A percentile compares a stretch with the other conserved stretches of the same genome.
phyloP scores from a whole-genome alignment of 2,113 vertebrate species.

The Abramis brama region DNA sequence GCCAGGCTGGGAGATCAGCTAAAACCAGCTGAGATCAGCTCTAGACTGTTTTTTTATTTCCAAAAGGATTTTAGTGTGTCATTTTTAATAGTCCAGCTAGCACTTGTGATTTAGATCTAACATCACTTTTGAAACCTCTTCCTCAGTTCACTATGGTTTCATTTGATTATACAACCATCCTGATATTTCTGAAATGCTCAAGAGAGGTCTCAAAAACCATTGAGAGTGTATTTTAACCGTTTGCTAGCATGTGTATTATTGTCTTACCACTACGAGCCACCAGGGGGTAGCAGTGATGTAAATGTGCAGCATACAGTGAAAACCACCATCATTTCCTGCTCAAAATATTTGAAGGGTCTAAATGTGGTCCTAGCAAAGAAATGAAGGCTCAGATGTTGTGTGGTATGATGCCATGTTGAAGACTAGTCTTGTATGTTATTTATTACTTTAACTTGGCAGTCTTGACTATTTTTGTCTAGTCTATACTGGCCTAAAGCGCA shows the following conservation, averaged over 20 bases:
- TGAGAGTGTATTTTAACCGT: background rate
- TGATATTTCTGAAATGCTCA: background rate
- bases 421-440: background rate
- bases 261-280: constrained; percentile 52
- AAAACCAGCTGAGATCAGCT: background rate
- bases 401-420: background rate
- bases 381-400: background rate
- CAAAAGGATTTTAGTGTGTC: background rate
- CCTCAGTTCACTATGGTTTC: background rate
- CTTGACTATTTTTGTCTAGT: background rate
- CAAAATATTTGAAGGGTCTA: background rate
- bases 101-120: background rate
- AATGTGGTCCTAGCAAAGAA: background rate
- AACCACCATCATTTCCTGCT: background rate
- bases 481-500: constrained; percentile 45
- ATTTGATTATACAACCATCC: background rate
- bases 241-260: constrained; percentile 51
- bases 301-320: background rate
- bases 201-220: too few species aligned
- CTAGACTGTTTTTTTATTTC: background rate
- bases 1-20: background rate
- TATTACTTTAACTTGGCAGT: background rate
- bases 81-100: background rate
- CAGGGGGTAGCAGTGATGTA: constrained; percentile 59
- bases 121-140: background rate